These are phyloP conservation scores for Magallana gigas DNA, from an alignment of 1,140 invertebrate genomes.

Conservation along the genomic window DNA sequence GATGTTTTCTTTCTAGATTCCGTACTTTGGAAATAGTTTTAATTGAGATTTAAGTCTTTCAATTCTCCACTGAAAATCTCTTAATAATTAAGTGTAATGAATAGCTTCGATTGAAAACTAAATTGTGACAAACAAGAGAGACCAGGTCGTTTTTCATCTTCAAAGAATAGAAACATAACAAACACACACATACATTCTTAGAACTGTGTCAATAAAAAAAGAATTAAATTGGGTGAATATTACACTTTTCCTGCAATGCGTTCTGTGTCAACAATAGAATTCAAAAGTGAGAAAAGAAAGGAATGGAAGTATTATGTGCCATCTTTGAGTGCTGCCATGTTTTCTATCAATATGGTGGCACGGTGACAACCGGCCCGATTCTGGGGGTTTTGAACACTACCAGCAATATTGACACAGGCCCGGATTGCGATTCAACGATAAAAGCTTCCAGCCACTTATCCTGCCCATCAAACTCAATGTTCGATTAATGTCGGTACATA, in stretches of 20 bases:
- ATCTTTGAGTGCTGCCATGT: constrained; percentile 1
- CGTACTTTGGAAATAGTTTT: constrained; percentile 3
- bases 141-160: background rate
- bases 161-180: background rate
- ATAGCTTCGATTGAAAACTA: background rate
- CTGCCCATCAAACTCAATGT: background rate
- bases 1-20: background rate
- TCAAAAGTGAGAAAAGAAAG: background rate
- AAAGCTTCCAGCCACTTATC: constrained; percentile 7
- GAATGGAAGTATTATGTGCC: background rate
- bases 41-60: background rate
- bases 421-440: constrained; percentile 4
- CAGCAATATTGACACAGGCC: background rate
- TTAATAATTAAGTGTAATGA: background rate
- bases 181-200: background rate
- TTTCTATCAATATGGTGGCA: background rate
- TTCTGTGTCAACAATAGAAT: background rate
- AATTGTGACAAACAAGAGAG: constrained; percentile 8
- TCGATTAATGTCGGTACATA: constrained; percentile 4
- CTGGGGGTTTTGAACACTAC: background rate
- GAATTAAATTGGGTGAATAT: background rate
- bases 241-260: background rate
- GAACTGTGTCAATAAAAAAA: background rate
- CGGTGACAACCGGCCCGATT: background rate
- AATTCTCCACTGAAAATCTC: background rate